Conservation (phyloP, 2,797 vertebrate species). For the Vireo griseus region DNA sequence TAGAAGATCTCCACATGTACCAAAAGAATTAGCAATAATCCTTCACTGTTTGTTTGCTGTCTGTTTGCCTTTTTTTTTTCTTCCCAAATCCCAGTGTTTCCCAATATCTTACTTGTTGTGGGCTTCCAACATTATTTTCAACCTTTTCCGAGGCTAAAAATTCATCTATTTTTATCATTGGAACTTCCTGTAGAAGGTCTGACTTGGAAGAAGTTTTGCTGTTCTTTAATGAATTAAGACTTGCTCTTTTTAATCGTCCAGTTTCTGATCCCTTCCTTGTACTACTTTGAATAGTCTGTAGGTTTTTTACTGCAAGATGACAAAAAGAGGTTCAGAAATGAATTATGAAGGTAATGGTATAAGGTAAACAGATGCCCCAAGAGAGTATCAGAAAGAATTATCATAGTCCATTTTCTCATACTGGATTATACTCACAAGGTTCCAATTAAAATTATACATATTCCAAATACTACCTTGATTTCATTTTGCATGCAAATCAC, state of each 20-base stretch:
- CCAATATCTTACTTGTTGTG: constrained; percentile 62
- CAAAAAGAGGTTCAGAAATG: background rate
- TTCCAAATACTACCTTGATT: background rate
- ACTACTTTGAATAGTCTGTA: background rate
- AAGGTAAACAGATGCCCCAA: background rate
- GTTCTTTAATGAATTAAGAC: constrained; percentile 17
- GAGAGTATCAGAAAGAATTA: background rate
- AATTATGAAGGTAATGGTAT: background rate
- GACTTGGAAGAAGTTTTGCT: constrained; percentile 17
- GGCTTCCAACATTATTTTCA: constrained; percentile 12
- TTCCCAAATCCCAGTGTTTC: background rate
- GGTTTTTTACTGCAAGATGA: constrained; percentile 62
- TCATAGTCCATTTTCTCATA: background rate
- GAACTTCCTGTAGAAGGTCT: background rate
- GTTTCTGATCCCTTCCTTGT: constrained; percentile 59
- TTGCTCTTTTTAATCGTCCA: constrained; percentile 42
- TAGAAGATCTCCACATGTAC: background rate
- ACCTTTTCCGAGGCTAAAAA: background rate
- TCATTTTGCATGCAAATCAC: background rate
- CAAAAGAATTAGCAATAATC: background rate
- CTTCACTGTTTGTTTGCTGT: background rate
- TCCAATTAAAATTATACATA: background rate
- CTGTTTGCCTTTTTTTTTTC: fast-evolving
- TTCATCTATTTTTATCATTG: constrained; percentile 27
- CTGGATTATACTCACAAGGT: background rate